phyloP scores from a whole-genome alignment of 1,140 invertebrate species.

The Drosophila pruinosa region DNA sequence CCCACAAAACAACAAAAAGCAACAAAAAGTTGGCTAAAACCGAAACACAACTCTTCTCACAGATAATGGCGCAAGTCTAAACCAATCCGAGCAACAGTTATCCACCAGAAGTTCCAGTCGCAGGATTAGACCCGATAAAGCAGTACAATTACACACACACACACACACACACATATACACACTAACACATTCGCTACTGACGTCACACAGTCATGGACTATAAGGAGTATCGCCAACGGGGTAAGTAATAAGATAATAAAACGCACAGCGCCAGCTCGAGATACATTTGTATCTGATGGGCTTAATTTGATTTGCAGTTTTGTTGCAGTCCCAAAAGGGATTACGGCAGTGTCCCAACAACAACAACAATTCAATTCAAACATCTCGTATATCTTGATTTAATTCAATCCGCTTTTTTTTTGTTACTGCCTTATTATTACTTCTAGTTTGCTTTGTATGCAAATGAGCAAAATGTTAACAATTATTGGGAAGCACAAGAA shows the following conservation, averaged over 20 bases:
- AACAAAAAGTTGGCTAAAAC: constrained; percentile 18
- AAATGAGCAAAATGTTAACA: background rate
- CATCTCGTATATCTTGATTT: constrained; percentile 37
- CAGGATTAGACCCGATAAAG: background rate
- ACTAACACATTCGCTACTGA: background rate
- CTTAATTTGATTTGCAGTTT: constrained; percentile 27
- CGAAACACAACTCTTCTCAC: constrained; percentile 3
- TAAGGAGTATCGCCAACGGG: constrained; percentile 76
- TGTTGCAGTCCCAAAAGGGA: constrained; percentile 25
- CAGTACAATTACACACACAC: background rate
- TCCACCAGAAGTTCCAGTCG: background rate
- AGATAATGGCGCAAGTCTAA: constrained; percentile 42
- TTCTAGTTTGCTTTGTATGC: background rate
- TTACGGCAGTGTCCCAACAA: constrained; percentile 22
- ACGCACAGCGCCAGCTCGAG: constrained; percentile 49
- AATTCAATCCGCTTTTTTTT: background rate
- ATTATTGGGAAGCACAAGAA: background rate
- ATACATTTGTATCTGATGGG: constrained; percentile 16
- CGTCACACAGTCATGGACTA: constrained; percentile 64
- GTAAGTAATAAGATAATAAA: constrained; percentile 68
- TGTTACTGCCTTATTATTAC: background rate
- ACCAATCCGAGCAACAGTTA: constrained; percentile 13
- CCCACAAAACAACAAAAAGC: constrained; percentile 20
- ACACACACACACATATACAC: background rate
- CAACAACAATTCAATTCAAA: constrained; percentile 10